Evolutionary conservation across 2,113 vertebrate species (phyloP), one percentile per base, ranked within the genome.

Genomic region (Neopipo cinnamomea): DNA sequence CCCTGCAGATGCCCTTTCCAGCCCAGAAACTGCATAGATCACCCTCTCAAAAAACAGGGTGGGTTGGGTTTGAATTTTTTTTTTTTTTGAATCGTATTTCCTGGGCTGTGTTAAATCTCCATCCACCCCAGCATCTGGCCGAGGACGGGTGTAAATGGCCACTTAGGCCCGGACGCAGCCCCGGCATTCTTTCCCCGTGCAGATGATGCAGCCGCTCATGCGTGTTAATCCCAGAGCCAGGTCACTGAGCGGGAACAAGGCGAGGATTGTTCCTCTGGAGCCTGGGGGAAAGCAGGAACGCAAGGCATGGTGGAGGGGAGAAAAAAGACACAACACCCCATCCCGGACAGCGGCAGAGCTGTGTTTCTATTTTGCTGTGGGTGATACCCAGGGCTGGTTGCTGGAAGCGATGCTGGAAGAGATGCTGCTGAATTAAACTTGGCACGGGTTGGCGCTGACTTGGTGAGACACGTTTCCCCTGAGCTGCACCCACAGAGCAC

Each of bases 211-310:
- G 84, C 47, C 27, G 15, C 84, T 96, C 88, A 83, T 25, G 89
- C 79, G 4, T 79, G 83, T 20, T 67, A 78, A 92, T 96, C n/a
- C 78, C 81, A 31, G 94, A 41, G 0, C 39, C 65, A 46, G 97
- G 95, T 92, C 95, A 88, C 47, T 31, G 95, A 85, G 77, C 31
- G 31, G 89, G 86, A 96, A 97, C 96, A 96, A 97, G 90, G 91
- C 86, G 5, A 78, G 86, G 44, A 93, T 94, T 95, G 96, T 96
- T 89, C 86, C 71, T 82, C 50, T 0, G 9, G 76, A 83, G 77
- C 39, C 66, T 0, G 21, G 42, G 71, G 52, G 31, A 65, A 72
- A 55, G 72, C 2, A 5, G 91, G 76, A 90, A 30, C 14, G 2
- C 76, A 28, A 46, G 35, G 92, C 73, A 22, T 3, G 5, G 85